Conservation (phyloP, 2,888 invertebrate species). For the Hirtodrosophila trivittata region DNA sequence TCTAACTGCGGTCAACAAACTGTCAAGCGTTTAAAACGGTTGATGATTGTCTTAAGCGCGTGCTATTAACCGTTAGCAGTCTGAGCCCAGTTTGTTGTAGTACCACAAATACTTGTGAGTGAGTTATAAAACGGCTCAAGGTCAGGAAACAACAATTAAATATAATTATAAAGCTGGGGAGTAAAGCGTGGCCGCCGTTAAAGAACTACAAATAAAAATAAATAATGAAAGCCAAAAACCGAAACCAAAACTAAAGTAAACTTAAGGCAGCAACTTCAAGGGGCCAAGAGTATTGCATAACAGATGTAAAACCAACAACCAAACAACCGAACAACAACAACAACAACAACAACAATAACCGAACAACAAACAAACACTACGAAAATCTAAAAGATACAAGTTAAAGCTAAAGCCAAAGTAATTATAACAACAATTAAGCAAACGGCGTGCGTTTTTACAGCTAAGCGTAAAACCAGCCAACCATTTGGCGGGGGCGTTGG, state of each 20-base stretch:
- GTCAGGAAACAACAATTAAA: conserved; percentile 73
- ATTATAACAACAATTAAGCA: conserved; percentile 81
- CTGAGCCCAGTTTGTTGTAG: conserved; percentile 9
- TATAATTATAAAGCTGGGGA: conserved; percentile 69
- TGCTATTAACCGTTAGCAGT: conserved; percentile 45
- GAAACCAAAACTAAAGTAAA: conserved; percentile 64
- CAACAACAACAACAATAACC: conserved; percentile 24
- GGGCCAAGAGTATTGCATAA: conserved; percentile 65
- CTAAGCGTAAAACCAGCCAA: conserved; percentile 68
- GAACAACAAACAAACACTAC: conserved; percentile 39
- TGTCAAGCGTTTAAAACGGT: conserved; percentile 51
- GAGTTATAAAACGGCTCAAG: conserved; percentile 66
- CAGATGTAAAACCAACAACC: conserved; percentile 39
- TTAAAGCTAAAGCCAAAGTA: conserved; percentile 57
- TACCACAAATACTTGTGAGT: too few species aligned
- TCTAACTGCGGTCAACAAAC: conserved; percentile 54
- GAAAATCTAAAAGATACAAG: conserved; percentile 32
- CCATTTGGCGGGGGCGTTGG: conserved; percentile 48
- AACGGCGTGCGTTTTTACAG: conserved; percentile 80
- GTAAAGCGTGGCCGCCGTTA: conserved; percentile 55
- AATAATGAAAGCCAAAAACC: conserved; percentile 79
- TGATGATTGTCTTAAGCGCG: conserved; percentile 27
- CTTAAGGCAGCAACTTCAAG: conserved; percentile 21
- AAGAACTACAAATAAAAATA: conserved; percentile 55
- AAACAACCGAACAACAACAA: conserved; percentile 18